phyloP scores from a whole-genome alignment of 2,888 invertebrate genomes.

The Hipparchia semele region DNA sequence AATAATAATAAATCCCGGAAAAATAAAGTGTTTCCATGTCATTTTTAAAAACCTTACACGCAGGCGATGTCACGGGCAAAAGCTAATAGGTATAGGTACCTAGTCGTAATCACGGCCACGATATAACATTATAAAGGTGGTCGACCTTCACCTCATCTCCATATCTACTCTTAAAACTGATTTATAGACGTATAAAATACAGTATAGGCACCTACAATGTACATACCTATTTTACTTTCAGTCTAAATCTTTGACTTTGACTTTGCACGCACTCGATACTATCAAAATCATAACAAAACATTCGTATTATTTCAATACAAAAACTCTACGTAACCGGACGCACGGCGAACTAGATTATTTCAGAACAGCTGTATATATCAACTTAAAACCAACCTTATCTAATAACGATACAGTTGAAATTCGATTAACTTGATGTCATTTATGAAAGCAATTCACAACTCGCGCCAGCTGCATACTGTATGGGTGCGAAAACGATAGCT shows the following conservation, averaged over 20 bases:
- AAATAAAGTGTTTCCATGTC: too few species aligned
- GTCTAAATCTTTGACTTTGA: background rate
- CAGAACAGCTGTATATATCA: background rate
- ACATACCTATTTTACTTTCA: too few species aligned
- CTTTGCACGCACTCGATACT: background rate
- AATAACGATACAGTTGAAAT: background rate
- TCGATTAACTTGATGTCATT: background rate
- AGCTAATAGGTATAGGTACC: too few species aligned
- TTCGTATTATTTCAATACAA: slow-evolving; percentile 15
- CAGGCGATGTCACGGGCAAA: too few species aligned
- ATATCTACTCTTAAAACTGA: background rate
- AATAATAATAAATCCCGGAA: too few species aligned
- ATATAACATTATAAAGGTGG: too few species aligned
- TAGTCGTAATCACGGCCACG: too few species aligned
- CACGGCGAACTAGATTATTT: slow-evolving; percentile 16
- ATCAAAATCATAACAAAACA: slow-evolving; percentile 6
- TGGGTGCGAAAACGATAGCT: background rate
- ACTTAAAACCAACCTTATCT: slow-evolving; percentile 9
- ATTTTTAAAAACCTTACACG: too few species aligned
- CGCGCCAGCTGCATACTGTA: background rate
- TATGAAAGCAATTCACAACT: background rate
- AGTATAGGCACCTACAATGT: too few species aligned
- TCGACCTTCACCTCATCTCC: too few species aligned
- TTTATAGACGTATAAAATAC: background rate
- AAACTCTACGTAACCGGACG: slow-evolving; percentile 13